Evolutionary conservation across 2,888 invertebrate genomes (phyloP), one percentile per base, ranked within the genome.

Genomic region (Tiliacea citrago): DNA sequence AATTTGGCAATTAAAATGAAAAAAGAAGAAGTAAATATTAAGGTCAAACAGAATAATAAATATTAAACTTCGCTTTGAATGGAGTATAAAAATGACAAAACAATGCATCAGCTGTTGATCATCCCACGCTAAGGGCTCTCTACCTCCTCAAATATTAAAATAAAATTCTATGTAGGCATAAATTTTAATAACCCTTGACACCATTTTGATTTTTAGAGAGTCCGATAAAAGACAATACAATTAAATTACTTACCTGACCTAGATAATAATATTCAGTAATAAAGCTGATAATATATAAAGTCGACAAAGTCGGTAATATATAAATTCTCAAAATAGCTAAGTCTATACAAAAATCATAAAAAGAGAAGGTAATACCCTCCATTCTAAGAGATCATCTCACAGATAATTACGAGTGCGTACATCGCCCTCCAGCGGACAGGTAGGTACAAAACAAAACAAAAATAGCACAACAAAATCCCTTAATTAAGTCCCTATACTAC

Each of bases 401-500:
- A 61, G 21, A 73, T 66, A 62, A 63, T 75, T 68, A 71, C 10
- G n/a, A 58, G 57, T 8, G 24, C 5, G 45, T 53, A 65, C 82
- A 55, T 58, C 10, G 0, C 61, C 68, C 57, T 67, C 21, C 8
- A 71, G n/a, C 35, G 49, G 55, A 71, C 51, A 71, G 53, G 55
- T 69, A 71, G 53, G 55, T 69, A 79, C 16, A 24, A 47, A 63
- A 60, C 18, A 58, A 53, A 70, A 75, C 47, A 29, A 55, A 62
- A 63, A 83, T 57, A 57, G 39, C 42, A 58, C 35, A 73, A 24
- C 39, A 6, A 21, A 77, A 68, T 61, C n/a, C 63, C 66, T 68
- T 84, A 79, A 86, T 87, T 75, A 86, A 82, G 73, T 60, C 47
- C 18, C 63, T 51, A 67, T 55, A 82, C 81, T 80, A 65, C 51